These are phyloP conservation scores for Colinus virginianus DNA, from an alignment of 2,113 vertebrate genomes.

Conservation along the genomic window DNA sequence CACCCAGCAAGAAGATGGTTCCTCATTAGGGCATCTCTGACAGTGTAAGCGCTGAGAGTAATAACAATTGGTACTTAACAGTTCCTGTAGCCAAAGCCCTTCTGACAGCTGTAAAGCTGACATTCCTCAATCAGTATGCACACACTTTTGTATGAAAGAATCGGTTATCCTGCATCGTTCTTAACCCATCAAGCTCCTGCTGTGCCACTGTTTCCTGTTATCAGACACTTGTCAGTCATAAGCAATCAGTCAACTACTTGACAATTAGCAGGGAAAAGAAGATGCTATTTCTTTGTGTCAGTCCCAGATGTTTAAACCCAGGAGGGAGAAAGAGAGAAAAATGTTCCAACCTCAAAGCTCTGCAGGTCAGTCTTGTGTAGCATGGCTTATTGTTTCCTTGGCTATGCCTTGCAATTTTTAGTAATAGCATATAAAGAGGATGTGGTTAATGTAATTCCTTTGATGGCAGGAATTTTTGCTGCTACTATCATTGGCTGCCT, in stretches of 20 bases:
- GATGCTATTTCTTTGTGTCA: neutral
- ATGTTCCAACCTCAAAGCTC: neutral
- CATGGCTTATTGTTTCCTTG: neutral
- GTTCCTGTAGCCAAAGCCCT: neutral
- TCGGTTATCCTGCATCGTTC: constrained; percentile 11
- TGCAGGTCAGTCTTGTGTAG: neutral
- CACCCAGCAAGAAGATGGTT: neutral
- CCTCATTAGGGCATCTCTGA: neutral
- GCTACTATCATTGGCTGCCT: neutral
- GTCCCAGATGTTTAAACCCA: constrained; percentile 17
- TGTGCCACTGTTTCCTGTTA: neutral
- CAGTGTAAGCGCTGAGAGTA: neutral
- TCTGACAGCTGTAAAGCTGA: neutral
- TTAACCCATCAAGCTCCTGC: neutral
- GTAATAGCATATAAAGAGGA: neutral
- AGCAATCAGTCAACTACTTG: constrained; percentile 38
- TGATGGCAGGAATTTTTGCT: neutral
- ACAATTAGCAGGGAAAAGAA: constrained; percentile 14
- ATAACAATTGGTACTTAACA: neutral
- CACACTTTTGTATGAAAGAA: neutral
- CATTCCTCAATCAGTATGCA: neutral
- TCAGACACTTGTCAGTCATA: constrained; percentile 44
- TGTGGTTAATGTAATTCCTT: neutral
- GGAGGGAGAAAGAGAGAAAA: neutral
- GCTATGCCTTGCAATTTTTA: neutral